Percentiles rank a stretch among this genome's conserved stretches.
phyloP scores from a whole-genome alignment of 2,113 vertebrate species.

The Erpornis zantholeuca region DNA sequence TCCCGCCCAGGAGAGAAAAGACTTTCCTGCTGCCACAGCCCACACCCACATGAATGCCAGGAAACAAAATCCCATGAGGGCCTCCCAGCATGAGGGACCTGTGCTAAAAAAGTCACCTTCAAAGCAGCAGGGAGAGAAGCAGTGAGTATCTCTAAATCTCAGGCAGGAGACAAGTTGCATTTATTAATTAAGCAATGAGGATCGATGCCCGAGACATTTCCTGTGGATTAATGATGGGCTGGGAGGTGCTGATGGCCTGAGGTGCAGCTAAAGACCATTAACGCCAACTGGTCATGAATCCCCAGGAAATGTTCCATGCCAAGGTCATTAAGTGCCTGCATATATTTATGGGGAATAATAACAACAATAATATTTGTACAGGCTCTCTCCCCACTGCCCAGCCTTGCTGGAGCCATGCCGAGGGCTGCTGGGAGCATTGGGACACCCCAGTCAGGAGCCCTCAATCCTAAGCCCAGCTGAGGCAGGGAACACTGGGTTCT shows the following conservation, averaged over 20 bases:
- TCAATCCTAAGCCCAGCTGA: neutral
- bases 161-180: slow-evolving; percentile 54
- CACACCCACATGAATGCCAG: neutral
- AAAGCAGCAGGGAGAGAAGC: slow-evolving; percentile 18
- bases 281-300: slow-evolving; percentile 77
- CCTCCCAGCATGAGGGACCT: neutral
- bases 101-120: slow-evolving; percentile 38
- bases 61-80: neutral
- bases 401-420: neutral
- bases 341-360: slow-evolving; percentile 49
- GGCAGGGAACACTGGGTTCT: neutral
- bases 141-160: slow-evolving; percentile 31
- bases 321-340: slow-evolving; percentile 69
- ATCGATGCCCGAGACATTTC: slow-evolving; percentile 76
- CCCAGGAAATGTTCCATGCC: slow-evolving; percentile 75
- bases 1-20: neutral
- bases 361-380: slow-evolving; percentile 46
- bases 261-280: slow-evolving; percentile 79
- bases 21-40: neutral
- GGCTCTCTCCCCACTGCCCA: neutral
- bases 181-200: slow-evolving; percentile 78
- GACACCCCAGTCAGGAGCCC: neutral
- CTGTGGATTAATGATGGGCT: slow-evolving; percentile 77
- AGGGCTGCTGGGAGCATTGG: neutral
- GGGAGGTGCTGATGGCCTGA: slow-evolving; percentile 76